These are phyloP conservation scores for Notechis scutatus DNA, from an alignment of 2,113 vertebrate species.

Conservation along the genomic window DNA sequence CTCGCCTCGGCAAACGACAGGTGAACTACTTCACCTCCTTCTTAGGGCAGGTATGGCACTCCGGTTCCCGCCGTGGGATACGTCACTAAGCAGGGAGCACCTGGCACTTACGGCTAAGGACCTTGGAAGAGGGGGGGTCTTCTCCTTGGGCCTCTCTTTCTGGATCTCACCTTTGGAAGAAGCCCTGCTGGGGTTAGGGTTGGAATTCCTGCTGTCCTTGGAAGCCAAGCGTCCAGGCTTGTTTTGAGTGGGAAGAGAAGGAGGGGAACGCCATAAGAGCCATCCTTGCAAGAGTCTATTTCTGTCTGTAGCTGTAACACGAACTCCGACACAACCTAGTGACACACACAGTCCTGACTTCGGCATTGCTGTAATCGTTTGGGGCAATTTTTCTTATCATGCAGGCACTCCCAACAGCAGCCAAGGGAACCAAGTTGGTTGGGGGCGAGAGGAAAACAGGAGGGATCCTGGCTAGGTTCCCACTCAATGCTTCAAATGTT, in stretches of 20 bases:
- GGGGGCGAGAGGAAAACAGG: too few relatives aligned
- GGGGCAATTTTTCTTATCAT: not conserved
- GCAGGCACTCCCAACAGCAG: not conserved
- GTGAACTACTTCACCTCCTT: not conserved
- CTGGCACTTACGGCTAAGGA: too few relatives aligned
- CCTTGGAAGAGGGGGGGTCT: not conserved
- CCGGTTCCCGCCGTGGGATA: not conserved
- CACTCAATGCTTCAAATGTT: not conserved
- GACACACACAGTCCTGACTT: not conserved
- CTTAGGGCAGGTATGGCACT: not conserved
- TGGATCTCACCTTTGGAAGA: not conserved
- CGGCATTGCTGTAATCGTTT: not conserved
- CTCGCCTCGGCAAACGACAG: not conserved
- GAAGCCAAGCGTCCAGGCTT: not conserved
- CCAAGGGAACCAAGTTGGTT: not conserved
- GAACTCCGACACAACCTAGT: not conserved
- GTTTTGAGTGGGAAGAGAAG: not conserved
- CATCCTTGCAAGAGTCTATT: not conserved
- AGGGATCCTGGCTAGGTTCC: not conserved
- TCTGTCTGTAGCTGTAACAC: conserved; percentile 18
- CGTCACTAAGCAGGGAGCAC: not conserved
- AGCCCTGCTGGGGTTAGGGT: not conserved
- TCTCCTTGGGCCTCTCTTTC: not conserved
- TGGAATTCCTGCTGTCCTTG: not conserved
- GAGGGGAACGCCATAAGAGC: not conserved